Base-by-base conservation (phyloP, 2,888 invertebrate genomes). In the Lasioglossum figueresi region DNA sequence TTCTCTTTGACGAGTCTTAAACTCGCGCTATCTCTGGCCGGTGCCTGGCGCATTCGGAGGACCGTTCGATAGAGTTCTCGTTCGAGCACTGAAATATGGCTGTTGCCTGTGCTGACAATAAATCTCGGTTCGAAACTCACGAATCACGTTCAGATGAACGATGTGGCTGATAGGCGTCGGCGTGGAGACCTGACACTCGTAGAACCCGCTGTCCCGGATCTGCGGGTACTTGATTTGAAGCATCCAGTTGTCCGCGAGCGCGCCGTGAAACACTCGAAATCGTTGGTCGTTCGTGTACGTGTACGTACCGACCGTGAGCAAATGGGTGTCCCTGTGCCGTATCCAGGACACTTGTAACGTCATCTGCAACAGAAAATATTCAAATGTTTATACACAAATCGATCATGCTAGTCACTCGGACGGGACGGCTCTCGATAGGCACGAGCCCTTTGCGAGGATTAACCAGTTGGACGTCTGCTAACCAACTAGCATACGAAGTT, bases 181-280 rank as follows among this genome's bases (percentile, higher is more conserved):
- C 86, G 98, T 98, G 91, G 98, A 98, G 94, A 99, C 98, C 96
- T 99, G 99, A 95, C 98, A 99, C 95, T 99, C 98, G 95, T 99
- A 99, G 92, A 98, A 97, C 85, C 98, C 98, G 31, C 97, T 97
- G 95, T 99, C 98, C 90, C 98, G 96, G 94, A 98, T 97, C 95
- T 98, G 98, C 1, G 98, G 98, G 95, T 98, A 98, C 95, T 98
- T 98, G 95, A 99, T 98, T 96, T 97, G 97, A 91, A 99, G 96
- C 87, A 97, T 98, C 98, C 98, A 98, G 95, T 98, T 98, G 95
- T 98, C 98, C 86, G 98, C 97, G 92, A 98, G 97, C 68, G 97
- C 97, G 91, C 97, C 96, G 95, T 98, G 98, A 92, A 98, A 97
- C 77, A 98, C 98, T 84, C 98, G 96, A 96, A 98, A 98, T 92